phyloP scores from a whole-genome alignment of 1,140 invertebrate genomes.

The Drosophila auraria region DNA sequence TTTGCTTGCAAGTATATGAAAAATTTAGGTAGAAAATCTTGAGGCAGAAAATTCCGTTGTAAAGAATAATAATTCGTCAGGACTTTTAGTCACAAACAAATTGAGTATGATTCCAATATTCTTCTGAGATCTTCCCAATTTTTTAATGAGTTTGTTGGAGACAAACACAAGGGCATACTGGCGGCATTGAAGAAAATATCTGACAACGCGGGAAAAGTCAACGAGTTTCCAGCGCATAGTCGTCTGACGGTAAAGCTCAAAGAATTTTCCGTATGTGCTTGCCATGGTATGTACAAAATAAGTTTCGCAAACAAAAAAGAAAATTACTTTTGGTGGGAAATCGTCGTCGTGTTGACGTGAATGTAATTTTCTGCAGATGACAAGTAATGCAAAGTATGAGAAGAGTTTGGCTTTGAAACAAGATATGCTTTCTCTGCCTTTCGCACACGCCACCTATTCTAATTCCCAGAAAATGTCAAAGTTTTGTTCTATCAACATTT shows the following conservation, averaged over 20 bases:
- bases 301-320: constrained; percentile 42
- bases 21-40: too few relatives aligned
- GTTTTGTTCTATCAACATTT: constrained; percentile 28
- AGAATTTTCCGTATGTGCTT: constrained; percentile 23
- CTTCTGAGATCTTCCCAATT: background rate
- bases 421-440: constrained; percentile 6
- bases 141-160: constrained; percentile 9
- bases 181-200: background rate
- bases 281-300: constrained; percentile 17
- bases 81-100: background rate
- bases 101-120: background rate
- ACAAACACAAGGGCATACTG: constrained; percentile 36
- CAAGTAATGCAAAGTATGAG: constrained; percentile 65
- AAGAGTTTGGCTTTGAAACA: constrained; percentile 44
- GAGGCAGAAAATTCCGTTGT: background rate
- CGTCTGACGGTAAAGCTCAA: constrained; percentile 25
- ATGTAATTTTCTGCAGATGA: constrained; percentile 69
- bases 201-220: constrained; percentile 11
- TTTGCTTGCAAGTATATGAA: background rate
- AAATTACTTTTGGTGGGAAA: constrained; percentile 25
- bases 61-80: background rate
- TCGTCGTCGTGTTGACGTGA: constrained; percentile 40
- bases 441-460: background rate
- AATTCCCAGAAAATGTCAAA: constrained; percentile 12
- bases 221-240: constrained; percentile 9